Evolutionary conservation across 2,797 vertebrate species (phyloP).

Genomic region (Anguilla pacifica): DNA sequence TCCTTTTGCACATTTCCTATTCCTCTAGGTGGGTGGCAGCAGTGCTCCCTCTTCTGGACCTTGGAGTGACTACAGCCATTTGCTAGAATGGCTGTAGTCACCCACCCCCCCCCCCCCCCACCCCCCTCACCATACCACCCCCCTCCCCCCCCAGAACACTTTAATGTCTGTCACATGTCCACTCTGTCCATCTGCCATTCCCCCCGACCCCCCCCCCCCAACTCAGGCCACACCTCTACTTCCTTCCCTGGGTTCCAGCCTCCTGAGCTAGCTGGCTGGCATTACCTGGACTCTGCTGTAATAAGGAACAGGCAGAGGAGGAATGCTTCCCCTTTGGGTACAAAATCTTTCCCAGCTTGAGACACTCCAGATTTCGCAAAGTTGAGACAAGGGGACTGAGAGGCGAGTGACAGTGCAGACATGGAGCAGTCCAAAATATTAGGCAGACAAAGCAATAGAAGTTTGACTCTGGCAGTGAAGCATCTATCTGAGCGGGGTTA

Average conservation of each 20-base stretch:
- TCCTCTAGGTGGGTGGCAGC: conserved; percentile 37
- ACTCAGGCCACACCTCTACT: background rate
- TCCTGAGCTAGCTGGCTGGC: background rate
- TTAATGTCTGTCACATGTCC: background rate
- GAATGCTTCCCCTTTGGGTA: conserved; percentile 20
- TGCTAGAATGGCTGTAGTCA: background rate
- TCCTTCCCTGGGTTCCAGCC: conserved; percentile 6
- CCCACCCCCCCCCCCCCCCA: background rate
- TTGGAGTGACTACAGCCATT: background rate
- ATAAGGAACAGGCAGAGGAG: conserved; percentile 36
- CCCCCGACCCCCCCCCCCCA: conserved; percentile 29
- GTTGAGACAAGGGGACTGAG: background rate
- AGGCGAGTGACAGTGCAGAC: background rate
- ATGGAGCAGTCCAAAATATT: background rate
- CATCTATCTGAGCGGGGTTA: background rate
- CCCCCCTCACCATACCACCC: too few relatives aligned
- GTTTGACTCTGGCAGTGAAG: background rate
- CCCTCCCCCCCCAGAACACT: too few relatives aligned
- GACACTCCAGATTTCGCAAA: background rate
- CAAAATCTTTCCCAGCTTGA: conserved; percentile 20
- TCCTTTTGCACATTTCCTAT: conserved; percentile 15
- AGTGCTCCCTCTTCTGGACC: conserved; percentile 23
- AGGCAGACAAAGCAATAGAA: too few relatives aligned
- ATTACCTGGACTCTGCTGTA: conserved; percentile 28
- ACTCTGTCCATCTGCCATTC: background rate